These are phyloP conservation scores for Triplophysa dalaica DNA, from an alignment of 2,113 vertebrate genomes.

Conservation along the genomic window DNA sequence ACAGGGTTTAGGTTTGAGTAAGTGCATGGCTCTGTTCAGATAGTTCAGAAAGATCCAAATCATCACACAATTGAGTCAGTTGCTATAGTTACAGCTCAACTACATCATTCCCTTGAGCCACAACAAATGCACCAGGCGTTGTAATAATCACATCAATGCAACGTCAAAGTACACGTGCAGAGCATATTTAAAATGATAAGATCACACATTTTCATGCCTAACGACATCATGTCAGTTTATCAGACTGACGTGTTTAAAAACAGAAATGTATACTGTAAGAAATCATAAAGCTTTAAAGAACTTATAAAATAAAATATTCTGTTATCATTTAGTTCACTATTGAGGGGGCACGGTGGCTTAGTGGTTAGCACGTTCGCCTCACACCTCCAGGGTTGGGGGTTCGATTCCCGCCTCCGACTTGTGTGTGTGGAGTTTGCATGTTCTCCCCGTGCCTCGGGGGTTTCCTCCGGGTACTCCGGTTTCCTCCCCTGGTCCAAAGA, in stretches of 20 bases:
- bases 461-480: too few relatives aligned
- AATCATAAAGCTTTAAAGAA: not conserved
- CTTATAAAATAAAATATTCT: too few relatives aligned
- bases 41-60: conserved; percentile 1
- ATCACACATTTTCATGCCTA: not conserved
- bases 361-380: too few relatives aligned
- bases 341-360: too few relatives aligned
- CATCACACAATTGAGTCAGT: conserved; percentile 22
- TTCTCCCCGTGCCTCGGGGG: too few relatives aligned
- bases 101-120: conserved; percentile 15
- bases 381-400: too few relatives aligned
- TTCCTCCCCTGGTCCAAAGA: too few relatives aligned
- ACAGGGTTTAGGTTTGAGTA: not conserved
- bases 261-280: not conserved
- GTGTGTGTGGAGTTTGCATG: too few relatives aligned
- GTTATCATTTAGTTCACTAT: too few relatives aligned
- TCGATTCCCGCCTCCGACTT: too few relatives aligned
- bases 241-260: not conserved
- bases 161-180: not conserved
- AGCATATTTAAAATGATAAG: not conserved
- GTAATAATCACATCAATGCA: not conserved
- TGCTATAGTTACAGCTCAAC: conserved; percentile 27
- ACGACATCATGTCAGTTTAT: not conserved
- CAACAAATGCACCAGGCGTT: not conserved
- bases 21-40: not conserved